A percentile compares a stretch with the other conserved stretches of the same genome.
Conservation (phyloP, 2,888 invertebrate genomes). For the Sinopyrophorus schimmeli region DNA sequence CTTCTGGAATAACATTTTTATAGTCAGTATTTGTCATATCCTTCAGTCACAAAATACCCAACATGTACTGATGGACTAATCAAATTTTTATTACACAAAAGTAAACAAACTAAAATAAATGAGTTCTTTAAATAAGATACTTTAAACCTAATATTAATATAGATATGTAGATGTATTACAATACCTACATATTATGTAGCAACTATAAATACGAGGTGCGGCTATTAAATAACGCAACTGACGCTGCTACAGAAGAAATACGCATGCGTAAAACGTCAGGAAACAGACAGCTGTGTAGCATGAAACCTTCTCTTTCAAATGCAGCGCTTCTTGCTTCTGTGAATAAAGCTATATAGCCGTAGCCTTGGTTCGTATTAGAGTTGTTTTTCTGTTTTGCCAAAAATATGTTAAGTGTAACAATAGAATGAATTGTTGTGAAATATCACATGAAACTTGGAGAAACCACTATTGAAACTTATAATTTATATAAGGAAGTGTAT, state of each 20-base stretch:
- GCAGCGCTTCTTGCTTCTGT: neutral
- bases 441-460: conserved; percentile 5
- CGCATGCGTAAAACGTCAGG: neutral
- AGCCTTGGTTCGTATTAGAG: conserved; percentile 1
- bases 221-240: conserved; percentile 1
- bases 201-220: neutral
- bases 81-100: too few relatives aligned
- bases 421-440: conserved; percentile 3
- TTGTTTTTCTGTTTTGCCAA: conserved; percentile 1
- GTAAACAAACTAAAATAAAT: too few relatives aligned
- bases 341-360: neutral
- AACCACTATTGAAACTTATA: conserved; percentile 6
- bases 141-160: too few relatives aligned
- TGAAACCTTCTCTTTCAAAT: neutral
- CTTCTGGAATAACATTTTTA: too few relatives aligned
- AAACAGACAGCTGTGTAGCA: neutral
- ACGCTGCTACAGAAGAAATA: neutral
- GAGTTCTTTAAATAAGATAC: too few relatives aligned
- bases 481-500: conserved; percentile 5
- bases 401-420: conserved; percentile 1
- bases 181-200: too few relatives aligned
- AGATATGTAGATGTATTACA: too few relatives aligned
- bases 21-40: too few relatives aligned
- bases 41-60: too few relatives aligned
- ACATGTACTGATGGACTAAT: too few relatives aligned